Conservation (phyloP, 2,888 invertebrate species). For the Meandrusa payeni region DNA sequence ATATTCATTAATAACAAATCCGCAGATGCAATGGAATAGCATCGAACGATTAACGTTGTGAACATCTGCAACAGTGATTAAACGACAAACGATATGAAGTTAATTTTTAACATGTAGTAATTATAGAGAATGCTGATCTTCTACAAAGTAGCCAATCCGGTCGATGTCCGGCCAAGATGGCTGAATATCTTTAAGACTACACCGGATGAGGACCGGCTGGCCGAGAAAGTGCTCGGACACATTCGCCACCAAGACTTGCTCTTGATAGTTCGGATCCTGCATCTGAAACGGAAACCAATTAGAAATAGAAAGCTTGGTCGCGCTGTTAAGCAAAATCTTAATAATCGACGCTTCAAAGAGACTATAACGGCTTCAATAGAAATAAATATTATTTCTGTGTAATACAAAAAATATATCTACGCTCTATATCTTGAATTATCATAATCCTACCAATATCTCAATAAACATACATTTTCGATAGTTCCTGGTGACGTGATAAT, state of each 20-base stretch:
- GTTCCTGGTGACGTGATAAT: too few species aligned
- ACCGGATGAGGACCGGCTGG: constrained; percentile 32
- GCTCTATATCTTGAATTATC: too few species aligned
- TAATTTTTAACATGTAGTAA: constrained; percentile 25
- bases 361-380: too few species aligned
- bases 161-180: constrained; percentile 35
- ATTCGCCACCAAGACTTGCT: background rate
- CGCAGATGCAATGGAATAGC: background rate
- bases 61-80: background rate
- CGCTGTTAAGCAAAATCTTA: too few species aligned
- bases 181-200: constrained; percentile 14
- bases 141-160: constrained; percentile 34
- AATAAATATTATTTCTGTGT: too few species aligned
- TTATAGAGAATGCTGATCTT: constrained; percentile 36
- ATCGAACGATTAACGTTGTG: constrained; percentile 3
- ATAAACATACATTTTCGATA: too few species aligned
- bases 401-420: too few species aligned
- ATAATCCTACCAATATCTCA: too few species aligned
- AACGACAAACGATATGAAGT: constrained; percentile 9
- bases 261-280: constrained; percentile 7
- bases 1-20: constrained; percentile 8
- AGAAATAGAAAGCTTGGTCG: constrained; percentile 17
- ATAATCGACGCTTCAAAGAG: too few species aligned
- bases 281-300: constrained; percentile 13
- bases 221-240: constrained; percentile 35